Conservation (phyloP, 2,888 invertebrate genomes). For the Phalangium opilio region DNA sequence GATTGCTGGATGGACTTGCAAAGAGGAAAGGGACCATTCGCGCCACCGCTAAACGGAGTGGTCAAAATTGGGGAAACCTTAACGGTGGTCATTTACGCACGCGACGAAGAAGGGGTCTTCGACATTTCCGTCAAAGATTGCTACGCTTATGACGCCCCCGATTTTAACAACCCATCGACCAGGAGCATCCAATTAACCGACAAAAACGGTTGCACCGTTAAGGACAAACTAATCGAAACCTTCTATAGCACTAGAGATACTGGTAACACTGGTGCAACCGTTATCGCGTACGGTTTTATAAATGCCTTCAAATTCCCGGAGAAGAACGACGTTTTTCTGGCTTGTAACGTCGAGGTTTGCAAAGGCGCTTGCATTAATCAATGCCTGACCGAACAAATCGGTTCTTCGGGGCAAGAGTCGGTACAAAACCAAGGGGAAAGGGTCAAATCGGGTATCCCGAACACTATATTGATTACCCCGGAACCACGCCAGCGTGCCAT, state of each 20-base stretch:
- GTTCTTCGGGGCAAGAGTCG: not conserved
- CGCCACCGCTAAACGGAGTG: conserved; percentile 42
- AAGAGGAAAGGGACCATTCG: conserved; percentile 46
- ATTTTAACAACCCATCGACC: conserved; percentile 12
- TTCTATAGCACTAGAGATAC: conserved; percentile 19
- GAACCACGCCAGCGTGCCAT: not conserved
- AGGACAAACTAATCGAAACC: conserved; percentile 22
- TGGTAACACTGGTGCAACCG: conserved; percentile 43
- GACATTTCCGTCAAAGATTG: conserved; percentile 54
- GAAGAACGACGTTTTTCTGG: conserved; percentile 50
- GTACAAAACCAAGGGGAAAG: too few species aligned
- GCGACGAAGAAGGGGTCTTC: conserved; percentile 45
- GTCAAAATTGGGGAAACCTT: conserved; percentile 54
- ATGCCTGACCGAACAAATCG: conserved; percentile 5
- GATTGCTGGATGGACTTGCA: conserved; percentile 66
- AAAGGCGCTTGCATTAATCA: conserved; percentile 20
- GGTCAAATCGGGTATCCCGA: not conserved
- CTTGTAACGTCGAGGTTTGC: conserved; percentile 54
- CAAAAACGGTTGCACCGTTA: conserved; percentile 22
- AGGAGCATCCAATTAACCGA: conserved; percentile 21
- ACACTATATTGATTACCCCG: not conserved
- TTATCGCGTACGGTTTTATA: conserved; percentile 49
- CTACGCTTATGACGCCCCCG: conserved; percentile 38
- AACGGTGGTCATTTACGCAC: conserved; percentile 50
- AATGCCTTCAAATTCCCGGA: conserved; percentile 60